A percentile compares a stretch with the other conserved stretches of the same genome.
phyloP scores from a whole-genome alignment of 2,888 invertebrate genomes.

The Leptinotarsa peninsularis region DNA sequence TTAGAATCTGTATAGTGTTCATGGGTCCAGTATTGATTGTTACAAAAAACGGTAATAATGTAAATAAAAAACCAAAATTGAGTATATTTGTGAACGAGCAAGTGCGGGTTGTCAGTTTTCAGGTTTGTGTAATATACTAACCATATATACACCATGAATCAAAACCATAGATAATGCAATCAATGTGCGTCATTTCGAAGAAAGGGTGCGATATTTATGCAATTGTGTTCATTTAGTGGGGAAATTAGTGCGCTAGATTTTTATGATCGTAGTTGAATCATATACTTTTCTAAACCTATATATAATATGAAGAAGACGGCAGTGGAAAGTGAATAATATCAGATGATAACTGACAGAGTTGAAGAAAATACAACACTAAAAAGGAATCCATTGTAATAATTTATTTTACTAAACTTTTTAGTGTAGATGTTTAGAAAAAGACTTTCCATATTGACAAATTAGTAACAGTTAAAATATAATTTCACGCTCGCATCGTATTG shows the following conservation, averaged over 20 bases:
- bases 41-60: background rate
- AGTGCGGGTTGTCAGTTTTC: slow-evolving; percentile 10
- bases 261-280: background rate
- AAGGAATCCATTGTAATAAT: too few species aligned
- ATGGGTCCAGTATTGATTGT: too few species aligned
- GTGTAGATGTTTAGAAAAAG: too few species aligned
- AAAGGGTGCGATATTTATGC: slow-evolving; percentile 15
- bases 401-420: too few species aligned
- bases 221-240: slow-evolving; percentile 11
- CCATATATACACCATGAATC: background rate
- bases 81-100: background rate
- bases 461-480: too few species aligned
- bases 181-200: background rate
- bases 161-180: background rate
- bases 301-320: background rate
- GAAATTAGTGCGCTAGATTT: slow-evolving; percentile 27
- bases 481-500: too few species aligned
- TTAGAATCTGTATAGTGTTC: too few species aligned
- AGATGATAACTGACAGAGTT: too few species aligned
- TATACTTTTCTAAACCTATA: background rate
- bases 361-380: too few species aligned
- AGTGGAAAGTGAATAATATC: slow-evolving; percentile 2
- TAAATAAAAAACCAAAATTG: background rate
- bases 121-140: background rate
- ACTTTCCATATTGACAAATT: too few species aligned